These are phyloP conservation scores for Eilema caniola DNA, from an alignment of 2,888 invertebrate species.

Conservation along the genomic window DNA sequence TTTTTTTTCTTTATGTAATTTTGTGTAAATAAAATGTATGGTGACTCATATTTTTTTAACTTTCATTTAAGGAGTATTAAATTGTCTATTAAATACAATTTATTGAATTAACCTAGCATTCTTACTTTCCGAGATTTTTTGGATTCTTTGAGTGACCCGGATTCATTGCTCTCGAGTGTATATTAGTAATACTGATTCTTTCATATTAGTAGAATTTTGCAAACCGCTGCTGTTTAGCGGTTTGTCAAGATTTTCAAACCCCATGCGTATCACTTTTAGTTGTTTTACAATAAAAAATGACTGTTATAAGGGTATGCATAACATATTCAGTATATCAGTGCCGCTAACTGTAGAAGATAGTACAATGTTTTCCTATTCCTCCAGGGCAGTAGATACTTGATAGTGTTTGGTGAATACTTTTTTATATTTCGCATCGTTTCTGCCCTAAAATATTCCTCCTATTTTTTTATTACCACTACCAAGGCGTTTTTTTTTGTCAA, in stretches of 20 bases:
- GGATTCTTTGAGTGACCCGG: too few relatives aligned
- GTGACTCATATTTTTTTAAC: too few relatives aligned
- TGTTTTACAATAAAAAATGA: slow-evolving; percentile 16
- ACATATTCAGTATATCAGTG: neutral
- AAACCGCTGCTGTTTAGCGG: slow-evolving; percentile 4
- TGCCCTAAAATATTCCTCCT: neutral
- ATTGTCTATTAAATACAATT: too few relatives aligned
- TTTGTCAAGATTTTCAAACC: slow-evolving; percentile 13
- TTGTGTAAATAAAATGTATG: too few relatives aligned
- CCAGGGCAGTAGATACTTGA: too few relatives aligned
- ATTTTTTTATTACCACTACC: neutral
- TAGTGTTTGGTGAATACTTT: too few relatives aligned
- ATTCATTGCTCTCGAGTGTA: too few relatives aligned
- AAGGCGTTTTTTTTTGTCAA: neutral
- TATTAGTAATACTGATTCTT: neutral
- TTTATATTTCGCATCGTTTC: neutral
- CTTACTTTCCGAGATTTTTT: too few relatives aligned
- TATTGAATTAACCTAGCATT: too few relatives aligned
- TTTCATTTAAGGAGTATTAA: too few relatives aligned
- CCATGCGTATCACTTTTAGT: neutral
- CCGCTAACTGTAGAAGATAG: neutral
- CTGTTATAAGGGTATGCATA: neutral
- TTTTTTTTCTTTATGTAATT: too few relatives aligned
- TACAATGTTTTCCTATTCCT: too few relatives aligned
- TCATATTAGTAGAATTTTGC: slow-evolving; percentile 13